Evolutionary conservation across 2,113 vertebrate genomes (phyloP), one percentile per base, ranked within the genome.

Genomic region (Plecotus auritus): DNA sequence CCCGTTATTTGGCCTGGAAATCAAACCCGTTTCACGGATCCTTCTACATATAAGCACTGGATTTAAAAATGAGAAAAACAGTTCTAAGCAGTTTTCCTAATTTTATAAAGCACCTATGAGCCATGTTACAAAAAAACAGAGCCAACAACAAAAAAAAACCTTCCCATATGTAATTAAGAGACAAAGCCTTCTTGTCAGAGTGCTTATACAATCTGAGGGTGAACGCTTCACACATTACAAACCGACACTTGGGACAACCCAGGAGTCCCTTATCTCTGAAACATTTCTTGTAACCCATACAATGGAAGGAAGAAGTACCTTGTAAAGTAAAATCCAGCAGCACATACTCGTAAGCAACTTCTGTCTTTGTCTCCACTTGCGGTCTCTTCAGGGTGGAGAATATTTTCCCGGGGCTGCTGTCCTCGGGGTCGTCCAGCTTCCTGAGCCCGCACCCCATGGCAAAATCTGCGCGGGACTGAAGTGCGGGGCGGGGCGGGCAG

Each of bases 371-470:
- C 98, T 99, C 99, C 97, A 99, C 99, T 98, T 99, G 99, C 0
- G 99, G 99, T 98, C 99, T 99, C 98, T 99, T 99, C 97, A 99
- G 94, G 0, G 99, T 99, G 97, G 99, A 99, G 97, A 99, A 99
- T 95, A 99, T 99, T 97, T 99, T 99, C 97, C 99, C 99, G 94
- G 99, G 99, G 94, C 99, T 99, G 98, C 99, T 99, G 97, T 99
- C 99, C 98, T 99, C 99, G 86, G 99, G 99, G 97, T 99, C 99
- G 97, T 99, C 99, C 96, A 99, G 99, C 96, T 99, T 99, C 96
- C 99, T 97, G 93, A 99, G 98, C 98, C 99, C 99, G 97, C 99
- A 99, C 98, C 99, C 99, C 99, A 99, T 99, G 96, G 98, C 98
- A 97, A 97, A 95, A 96, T 96, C 98, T 98, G 98, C 80, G 96